phyloP scores from a whole-genome alignment of 2,888 invertebrate genomes.

The Apantesis nais region DNA sequence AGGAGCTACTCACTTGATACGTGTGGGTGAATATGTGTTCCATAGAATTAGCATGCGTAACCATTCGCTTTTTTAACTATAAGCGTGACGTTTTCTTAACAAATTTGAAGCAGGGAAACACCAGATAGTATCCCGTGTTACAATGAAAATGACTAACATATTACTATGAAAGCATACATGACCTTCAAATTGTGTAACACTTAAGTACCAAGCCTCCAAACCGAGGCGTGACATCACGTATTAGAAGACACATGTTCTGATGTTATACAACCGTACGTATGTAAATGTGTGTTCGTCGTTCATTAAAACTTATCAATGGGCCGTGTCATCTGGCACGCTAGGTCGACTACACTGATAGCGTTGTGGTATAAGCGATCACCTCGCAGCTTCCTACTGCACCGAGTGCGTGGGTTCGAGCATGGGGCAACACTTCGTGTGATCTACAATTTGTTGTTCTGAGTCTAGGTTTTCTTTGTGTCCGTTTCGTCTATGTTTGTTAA shows the following conservation, averaged over 20 bases:
- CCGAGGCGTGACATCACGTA: slow-evolving; percentile 53
- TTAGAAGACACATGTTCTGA: slow-evolving; percentile 26
- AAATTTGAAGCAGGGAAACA: slow-evolving; percentile 53
- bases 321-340: background rate
- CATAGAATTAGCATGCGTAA: slow-evolving; percentile 30
- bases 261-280: background rate
- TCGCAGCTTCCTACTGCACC: too few relatives aligned
- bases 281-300: slow-evolving; percentile 7
- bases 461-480: too few relatives aligned
- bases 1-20: background rate
- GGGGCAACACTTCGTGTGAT: too few relatives aligned
- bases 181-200: slow-evolving; percentile 53
- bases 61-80: slow-evolving; percentile 26
- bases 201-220: slow-evolving; percentile 48
- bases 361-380: too few relatives aligned
- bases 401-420: too few relatives aligned
- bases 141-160: slow-evolving; percentile 48
- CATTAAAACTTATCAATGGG: slow-evolving; percentile 23
- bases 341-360: too few relatives aligned
- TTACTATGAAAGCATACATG: slow-evolving; percentile 35
- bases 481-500: too few relatives aligned
- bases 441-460: too few relatives aligned
- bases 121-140: slow-evolving; percentile 45
- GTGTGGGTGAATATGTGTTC: slow-evolving; percentile 25
- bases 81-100: slow-evolving; percentile 33